phyloP scores from a whole-genome alignment of 2,797 vertebrate species.

The Astyanax mexicanus region DNA sequence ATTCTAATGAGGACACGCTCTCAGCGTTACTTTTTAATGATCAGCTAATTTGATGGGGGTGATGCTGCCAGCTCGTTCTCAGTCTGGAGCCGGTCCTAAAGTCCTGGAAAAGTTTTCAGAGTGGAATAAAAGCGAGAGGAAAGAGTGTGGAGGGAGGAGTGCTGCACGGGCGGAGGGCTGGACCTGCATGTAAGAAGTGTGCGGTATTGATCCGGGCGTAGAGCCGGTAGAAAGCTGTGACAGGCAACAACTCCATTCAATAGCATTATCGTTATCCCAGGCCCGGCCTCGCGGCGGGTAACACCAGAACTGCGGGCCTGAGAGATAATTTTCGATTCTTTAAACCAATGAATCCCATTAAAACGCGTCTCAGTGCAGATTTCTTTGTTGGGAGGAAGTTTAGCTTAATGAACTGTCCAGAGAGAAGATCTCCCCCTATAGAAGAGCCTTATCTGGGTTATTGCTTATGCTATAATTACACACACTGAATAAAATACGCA shows the following conservation, averaged over 20 bases:
- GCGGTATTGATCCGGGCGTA: conserved; percentile 73
- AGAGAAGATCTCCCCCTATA: conserved; percentile 50
- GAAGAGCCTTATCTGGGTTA: conserved; percentile 3
- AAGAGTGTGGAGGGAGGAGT: not conserved
- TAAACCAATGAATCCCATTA: conserved; percentile 77
- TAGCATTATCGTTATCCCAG: conserved; percentile 75
- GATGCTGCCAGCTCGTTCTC: conserved; percentile 39
- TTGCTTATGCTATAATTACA: not conserved
- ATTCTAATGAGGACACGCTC: conserved; percentile 53
- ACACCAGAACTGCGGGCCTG: conserved; percentile 63
- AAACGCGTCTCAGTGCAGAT: conserved; percentile 66
- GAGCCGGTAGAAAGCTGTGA: conserved; percentile 66
- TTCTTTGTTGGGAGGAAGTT: conserved; percentile 70
- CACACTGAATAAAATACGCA: too few species aligned
- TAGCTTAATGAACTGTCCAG: conserved; percentile 70
- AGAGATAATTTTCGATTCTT: conserved; percentile 67
- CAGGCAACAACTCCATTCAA: conserved; percentile 76
- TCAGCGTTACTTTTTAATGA: conserved; percentile 39
- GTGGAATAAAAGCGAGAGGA: not conserved
- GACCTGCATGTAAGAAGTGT: conserved; percentile 21
- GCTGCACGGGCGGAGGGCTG: not conserved
- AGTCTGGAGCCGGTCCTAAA: conserved; percentile 24
- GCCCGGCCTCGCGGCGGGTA: conserved; percentile 70
- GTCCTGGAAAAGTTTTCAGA: conserved; percentile 24
- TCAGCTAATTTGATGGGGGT: conserved; percentile 43